These are phyloP conservation scores for Stramonita haemastoma DNA, from an alignment of 2,888 invertebrate genomes.

Conservation along the genomic window DNA sequence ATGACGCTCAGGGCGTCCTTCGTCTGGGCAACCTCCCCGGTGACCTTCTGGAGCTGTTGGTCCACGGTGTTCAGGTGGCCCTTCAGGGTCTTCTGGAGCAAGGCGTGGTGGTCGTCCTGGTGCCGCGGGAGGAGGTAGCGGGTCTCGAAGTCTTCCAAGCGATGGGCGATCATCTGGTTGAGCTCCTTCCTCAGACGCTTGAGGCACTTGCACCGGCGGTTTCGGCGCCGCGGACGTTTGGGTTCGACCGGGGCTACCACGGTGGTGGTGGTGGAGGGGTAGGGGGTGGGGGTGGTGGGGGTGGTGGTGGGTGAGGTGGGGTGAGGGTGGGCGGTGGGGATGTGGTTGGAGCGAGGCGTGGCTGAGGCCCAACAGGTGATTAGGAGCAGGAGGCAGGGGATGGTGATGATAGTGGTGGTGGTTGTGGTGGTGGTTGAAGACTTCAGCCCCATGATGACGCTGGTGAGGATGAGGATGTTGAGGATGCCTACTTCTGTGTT, in stretches of 20 bases:
- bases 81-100: background rate
- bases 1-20: slow-evolving; percentile 39
- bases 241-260: background rate
- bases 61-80: background rate
- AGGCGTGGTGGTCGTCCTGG: background rate
- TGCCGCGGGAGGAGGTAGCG: background rate
- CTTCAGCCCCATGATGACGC: too few relatives aligned
- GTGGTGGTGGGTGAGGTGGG: too few relatives aligned
- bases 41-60: slow-evolving; percentile 32
- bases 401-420: too few relatives aligned
- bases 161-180: background rate
- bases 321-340: background rate
- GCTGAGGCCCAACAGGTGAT: too few relatives aligned
- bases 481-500: too few relatives aligned
- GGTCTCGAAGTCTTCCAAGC: background rate
- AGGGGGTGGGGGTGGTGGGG: background rate
- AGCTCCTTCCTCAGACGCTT: background rate
- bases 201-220: background rate
- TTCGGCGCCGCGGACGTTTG: background rate
- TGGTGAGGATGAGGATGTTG: too few relatives aligned
- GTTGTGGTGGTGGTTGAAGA: too few relatives aligned
- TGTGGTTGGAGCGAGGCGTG: too few relatives aligned
- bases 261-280: background rate
- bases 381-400: too few relatives aligned
- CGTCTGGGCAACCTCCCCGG: slow-evolving; percentile 44